phyloP scores from a whole-genome alignment of 1,140 invertebrate genomes.

The Drusus annulatus region DNA sequence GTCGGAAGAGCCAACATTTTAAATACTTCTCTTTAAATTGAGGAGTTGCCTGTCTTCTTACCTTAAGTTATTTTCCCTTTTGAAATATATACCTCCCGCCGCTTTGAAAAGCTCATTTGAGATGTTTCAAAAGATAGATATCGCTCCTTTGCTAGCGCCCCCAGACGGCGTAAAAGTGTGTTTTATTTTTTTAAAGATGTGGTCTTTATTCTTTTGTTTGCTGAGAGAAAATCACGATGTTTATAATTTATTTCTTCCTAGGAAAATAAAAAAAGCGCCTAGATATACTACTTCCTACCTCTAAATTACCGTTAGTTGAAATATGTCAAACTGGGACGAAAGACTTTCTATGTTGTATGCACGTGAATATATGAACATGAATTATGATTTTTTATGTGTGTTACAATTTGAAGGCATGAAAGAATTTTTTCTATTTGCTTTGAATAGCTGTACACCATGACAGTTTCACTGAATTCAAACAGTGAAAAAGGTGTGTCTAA shows the following conservation, averaged over 20 bases:
- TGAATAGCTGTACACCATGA: too few relatives aligned
- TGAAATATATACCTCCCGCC: constrained; percentile 26
- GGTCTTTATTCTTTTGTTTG: constrained; percentile 5
- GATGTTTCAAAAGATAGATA: constrained; percentile 26
- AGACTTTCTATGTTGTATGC: too few relatives aligned
- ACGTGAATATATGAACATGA: too few relatives aligned
- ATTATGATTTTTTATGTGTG: too few relatives aligned
- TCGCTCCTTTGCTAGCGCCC: background rate
- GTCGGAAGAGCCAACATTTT: constrained; percentile 29
- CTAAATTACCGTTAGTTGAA: too few relatives aligned
- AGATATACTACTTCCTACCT: too few relatives aligned
- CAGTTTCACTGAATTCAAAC: too few relatives aligned
- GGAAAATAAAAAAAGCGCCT: background rate
- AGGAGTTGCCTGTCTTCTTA: constrained; percentile 34
- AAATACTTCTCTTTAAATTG: constrained; percentile 39
- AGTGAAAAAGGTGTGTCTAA: too few relatives aligned
- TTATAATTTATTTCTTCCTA: too few relatives aligned
- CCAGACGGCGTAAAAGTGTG: background rate
- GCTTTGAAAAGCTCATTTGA: constrained; percentile 24
- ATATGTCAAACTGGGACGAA: too few relatives aligned
- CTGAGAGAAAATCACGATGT: background rate
- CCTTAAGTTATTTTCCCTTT: constrained; percentile 40
- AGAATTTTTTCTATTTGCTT: too few relatives aligned
- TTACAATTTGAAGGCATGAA: too few relatives aligned
- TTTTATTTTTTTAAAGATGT: constrained; percentile 28